Conservation (phyloP, 2,113 vertebrate genomes). For the Motacilla alba region DNA sequence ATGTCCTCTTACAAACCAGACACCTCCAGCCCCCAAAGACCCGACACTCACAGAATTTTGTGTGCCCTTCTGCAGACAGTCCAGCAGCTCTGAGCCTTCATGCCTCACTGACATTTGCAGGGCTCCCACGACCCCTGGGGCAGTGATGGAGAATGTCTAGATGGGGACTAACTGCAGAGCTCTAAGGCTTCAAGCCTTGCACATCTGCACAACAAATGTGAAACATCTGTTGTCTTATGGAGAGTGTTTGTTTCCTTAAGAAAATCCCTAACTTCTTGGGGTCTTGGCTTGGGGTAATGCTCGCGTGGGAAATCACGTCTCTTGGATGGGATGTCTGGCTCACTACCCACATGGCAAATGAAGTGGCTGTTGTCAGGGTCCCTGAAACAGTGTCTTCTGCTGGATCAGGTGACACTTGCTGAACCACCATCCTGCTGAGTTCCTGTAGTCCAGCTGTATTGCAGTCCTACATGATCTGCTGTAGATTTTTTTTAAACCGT, state of each 20-base stretch:
- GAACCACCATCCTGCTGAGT: not conserved
- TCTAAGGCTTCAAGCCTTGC: not conserved
- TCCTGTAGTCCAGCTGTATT: not conserved
- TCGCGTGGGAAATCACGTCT: not conserved
- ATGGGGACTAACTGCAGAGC: not conserved
- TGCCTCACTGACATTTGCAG: not conserved
- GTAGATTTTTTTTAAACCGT: not conserved
- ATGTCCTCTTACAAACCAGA: not conserved
- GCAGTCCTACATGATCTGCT: not conserved
- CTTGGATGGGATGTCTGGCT: not conserved
- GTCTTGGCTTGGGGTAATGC: not conserved
- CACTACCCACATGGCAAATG: not conserved
- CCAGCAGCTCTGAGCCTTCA: not conserved
- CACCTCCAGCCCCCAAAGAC: not conserved
- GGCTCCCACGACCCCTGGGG: not conserved
- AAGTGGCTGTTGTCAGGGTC: not conserved
- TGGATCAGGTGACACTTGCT: not conserved
- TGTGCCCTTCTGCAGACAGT: not conserved
- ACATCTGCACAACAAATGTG: slow-evolving; percentile 5
- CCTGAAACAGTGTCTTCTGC: not conserved
- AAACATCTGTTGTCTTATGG: not conserved
- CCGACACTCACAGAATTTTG: not conserved
- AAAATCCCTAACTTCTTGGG: not conserved
- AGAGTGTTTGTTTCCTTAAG: slow-evolving; percentile 5
- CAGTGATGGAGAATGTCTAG: not conserved